These are phyloP conservation scores for Aphis gossypii DNA, from an alignment of 1,140 invertebrate genomes.

Conservation along the genomic window DNA sequence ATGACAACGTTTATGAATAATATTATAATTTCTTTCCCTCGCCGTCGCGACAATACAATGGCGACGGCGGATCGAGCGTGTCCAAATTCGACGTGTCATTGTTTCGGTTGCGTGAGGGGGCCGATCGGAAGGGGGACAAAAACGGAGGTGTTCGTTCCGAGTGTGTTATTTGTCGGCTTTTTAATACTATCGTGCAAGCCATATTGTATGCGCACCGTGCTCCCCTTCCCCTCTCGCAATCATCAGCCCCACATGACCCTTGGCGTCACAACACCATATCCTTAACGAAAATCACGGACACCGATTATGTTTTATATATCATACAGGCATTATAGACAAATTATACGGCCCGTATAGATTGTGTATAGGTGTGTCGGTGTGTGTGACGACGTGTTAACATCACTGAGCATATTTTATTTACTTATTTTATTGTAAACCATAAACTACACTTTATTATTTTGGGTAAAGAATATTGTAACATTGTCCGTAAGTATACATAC, in stretches of 20 bases:
- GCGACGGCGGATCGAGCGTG: slow-evolving; percentile 34
- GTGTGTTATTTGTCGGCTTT: slow-evolving; percentile 30
- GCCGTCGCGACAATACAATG: slow-evolving; percentile 11
- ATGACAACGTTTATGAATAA: slow-evolving; percentile 47
- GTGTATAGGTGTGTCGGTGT: neutral
- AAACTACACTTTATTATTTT: neutral
- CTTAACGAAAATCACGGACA: slow-evolving; percentile 30
- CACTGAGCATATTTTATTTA: neutral
- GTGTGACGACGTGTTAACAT: neutral
- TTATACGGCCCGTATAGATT: neutral
- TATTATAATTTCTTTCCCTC: neutral
- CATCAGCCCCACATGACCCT: neutral
- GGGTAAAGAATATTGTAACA: neutral
- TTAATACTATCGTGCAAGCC: neutral
- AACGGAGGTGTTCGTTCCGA: slow-evolving; percentile 2
- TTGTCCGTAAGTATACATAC: neutral
- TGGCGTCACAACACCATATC: slow-evolving; percentile 7
- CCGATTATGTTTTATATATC: slow-evolving; percentile 3
- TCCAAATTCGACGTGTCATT: slow-evolving; percentile 46
- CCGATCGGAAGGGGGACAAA: neutral
- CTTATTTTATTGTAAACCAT: neutral
- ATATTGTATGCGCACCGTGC: neutral
- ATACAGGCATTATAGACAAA: neutral
- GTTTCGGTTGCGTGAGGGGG: neutral
- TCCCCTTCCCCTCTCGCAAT: neutral